Percentiles rank a stretch among this genome's conserved stretches.
Evolutionary conservation across 2,797 vertebrate genomes (phyloP).

Genomic region (Rachycentron canadum): DNA sequence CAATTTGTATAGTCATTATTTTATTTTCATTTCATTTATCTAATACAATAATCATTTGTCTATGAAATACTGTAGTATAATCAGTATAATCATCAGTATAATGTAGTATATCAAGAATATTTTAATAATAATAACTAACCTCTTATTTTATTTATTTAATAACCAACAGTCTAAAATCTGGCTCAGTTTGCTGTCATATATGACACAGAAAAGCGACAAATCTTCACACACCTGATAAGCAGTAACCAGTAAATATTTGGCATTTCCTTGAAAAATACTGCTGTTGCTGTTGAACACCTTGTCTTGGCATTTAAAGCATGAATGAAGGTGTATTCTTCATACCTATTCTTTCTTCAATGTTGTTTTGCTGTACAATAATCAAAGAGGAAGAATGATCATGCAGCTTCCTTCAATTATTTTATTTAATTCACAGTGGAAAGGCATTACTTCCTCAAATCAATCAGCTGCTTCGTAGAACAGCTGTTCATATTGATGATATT

Average conservation of each 20-base stretch:
- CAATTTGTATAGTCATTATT: neutral
- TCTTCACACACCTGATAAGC: neutral
- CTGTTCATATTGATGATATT: neutral
- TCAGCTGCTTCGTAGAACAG: neutral
- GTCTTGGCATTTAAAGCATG: neutral
- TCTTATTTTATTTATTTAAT: no score
- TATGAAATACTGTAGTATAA: no score
- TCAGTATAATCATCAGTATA: no score
- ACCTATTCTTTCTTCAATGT: constrained; percentile 14
- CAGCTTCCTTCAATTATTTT: neutral
- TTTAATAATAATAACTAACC: no score
- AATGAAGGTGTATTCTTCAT: neutral
- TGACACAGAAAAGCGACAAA: neutral
- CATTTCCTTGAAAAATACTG: neutral
- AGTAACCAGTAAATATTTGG: neutral
- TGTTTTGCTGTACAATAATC: neutral
- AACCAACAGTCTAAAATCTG: neutral
- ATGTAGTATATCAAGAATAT: no score
- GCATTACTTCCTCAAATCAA: neutral
- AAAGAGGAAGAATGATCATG: neutral
- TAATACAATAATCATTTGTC: no score
- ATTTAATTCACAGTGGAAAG: neutral
- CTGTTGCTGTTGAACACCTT: neutral
- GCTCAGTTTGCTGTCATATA: neutral
- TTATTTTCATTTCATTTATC: no score